Evolutionary conservation across 30 jellyfish, hydroid and myxozoan species (phyloP).

Genomic region (Nemopilema nomurai): DNA sequence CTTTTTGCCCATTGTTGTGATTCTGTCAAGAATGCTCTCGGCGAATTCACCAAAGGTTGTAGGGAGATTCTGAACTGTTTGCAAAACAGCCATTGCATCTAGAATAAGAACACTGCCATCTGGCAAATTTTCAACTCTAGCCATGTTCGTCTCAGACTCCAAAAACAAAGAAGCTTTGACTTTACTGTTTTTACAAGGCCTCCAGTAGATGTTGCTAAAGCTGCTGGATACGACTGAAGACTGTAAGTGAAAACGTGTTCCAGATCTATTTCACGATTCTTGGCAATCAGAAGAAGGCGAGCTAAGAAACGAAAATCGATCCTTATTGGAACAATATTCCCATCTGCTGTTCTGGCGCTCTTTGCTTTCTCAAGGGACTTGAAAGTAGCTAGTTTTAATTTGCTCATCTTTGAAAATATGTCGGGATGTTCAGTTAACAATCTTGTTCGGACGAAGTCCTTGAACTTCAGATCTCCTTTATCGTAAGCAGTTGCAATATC

Average conservation of each 20-base stretch:
- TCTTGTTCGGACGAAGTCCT: conserved; percentile 8
- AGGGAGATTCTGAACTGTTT: conserved; percentile 36
- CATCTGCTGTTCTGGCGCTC: conserved; percentile 17
- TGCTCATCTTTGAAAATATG: conserved; percentile 16
- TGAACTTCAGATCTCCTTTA: conserved; percentile 39
- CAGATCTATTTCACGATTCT: conserved; percentile 37
- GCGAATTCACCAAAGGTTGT: conserved; percentile 47
- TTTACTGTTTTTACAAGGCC: conserved; percentile 23
- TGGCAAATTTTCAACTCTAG: neutral
- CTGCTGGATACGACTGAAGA: conserved; percentile 18
- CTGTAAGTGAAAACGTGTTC: conserved; percentile 20
- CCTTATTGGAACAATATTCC: conserved; percentile 22
- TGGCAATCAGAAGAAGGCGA: conserved; percentile 24
- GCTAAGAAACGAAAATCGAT: conserved; percentile 20
- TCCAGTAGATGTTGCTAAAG: conserved; percentile 43
- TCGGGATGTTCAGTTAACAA: conserved; percentile 31
- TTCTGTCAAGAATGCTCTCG: conserved; percentile 2
- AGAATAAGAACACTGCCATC: conserved; percentile 24
- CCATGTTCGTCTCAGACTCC: neutral
- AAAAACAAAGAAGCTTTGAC: conserved; percentile 20
- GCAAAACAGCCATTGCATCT: conserved; percentile 64
- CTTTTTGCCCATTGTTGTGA: conserved; percentile 6
- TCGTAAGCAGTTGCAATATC: conserved; percentile 31
- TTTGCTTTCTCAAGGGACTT: neutral
- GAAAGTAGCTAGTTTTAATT: conserved; percentile 24